Evolutionary conservation across 2,888 invertebrate species (phyloP).

Genomic region (Adela reaumurella): DNA sequence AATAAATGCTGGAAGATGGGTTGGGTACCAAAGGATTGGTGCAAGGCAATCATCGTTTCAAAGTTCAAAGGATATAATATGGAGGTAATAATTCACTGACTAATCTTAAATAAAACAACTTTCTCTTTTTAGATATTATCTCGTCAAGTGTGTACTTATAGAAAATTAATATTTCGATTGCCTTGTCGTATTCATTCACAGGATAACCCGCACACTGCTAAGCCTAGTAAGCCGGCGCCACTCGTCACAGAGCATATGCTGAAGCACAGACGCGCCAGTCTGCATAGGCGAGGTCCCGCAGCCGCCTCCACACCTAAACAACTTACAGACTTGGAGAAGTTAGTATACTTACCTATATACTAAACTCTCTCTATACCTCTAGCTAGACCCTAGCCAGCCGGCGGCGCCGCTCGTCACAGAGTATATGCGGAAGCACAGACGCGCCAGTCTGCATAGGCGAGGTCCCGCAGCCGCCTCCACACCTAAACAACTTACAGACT

Average conservation of each 20-base stretch:
- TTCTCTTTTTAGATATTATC: too few species aligned
- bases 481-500: slow-evolving; percentile 36
- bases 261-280: slow-evolving; percentile 40
- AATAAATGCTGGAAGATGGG: too few species aligned
- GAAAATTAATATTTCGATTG: too few species aligned
- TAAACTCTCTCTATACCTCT: too few species aligned
- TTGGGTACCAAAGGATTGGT: too few species aligned
- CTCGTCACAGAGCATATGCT: slow-evolving; percentile 39
- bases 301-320: slow-evolving; percentile 49
- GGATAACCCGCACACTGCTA: slow-evolving; percentile 37
- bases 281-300: slow-evolving; percentile 40
- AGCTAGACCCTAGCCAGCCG: too few species aligned
- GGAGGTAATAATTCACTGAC: too few species aligned
- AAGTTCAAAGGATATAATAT: too few species aligned
- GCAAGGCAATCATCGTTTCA: too few species aligned
- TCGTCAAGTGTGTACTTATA: too few species aligned
- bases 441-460: slow-evolving; percentile 44
- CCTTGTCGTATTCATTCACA: slow-evolving; percentile 11
- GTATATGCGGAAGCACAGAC: slow-evolving; percentile 36
- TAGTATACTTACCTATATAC: slow-evolving; percentile 14
- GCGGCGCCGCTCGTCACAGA: slow-evolving; percentile 35
- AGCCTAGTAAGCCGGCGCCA: slow-evolving; percentile 24
- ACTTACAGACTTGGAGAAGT: slow-evolving; percentile 41
- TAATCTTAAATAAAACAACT: too few species aligned
- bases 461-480: slow-evolving; percentile 46